Evolutionary conservation across 23 tunicate species (phyloP).

Genomic region (Styela plicata): DNA sequence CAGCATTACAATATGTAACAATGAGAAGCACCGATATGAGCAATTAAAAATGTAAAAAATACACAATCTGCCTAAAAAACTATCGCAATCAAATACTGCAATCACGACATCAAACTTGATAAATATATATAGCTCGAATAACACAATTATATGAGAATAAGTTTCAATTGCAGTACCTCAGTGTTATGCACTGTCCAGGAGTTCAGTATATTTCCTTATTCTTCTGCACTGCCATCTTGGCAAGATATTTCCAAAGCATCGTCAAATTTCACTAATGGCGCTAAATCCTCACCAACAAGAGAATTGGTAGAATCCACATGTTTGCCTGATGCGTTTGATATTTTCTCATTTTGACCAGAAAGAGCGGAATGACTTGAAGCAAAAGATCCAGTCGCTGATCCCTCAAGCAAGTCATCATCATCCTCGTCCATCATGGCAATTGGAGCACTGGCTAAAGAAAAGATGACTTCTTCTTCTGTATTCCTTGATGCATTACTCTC

Average conservation of each 20-base stretch:
- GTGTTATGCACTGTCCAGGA: too few species aligned
- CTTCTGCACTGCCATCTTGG: constrained; percentile 12
- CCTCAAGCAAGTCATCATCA: neutral
- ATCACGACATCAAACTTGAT: too few species aligned
- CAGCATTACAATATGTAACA: too few species aligned
- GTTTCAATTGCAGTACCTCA: neutral
- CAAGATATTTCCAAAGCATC: constrained; percentile 9
- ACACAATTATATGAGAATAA: neutral
- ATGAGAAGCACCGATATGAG: too few species aligned
- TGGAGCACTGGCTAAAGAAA: constrained; percentile 10
- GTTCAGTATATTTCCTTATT: neutral
- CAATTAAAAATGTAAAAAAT: too few species aligned
- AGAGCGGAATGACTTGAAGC: constrained; percentile 8
- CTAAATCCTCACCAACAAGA: constrained; percentile 11
- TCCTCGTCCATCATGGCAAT: constrained; percentile 3
- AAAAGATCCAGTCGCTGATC: neutral
- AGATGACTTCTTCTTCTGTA: constrained; percentile 10
- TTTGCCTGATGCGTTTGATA: neutral
- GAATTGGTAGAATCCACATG: neutral
- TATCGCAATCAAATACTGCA: too few species aligned
- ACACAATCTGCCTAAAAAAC: too few species aligned
- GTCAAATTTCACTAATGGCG: neutral
- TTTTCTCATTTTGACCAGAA: neutral
- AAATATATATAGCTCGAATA: too few species aligned
- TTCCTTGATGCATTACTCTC: neutral